Conservation (phyloP, 2,888 invertebrate species). For the Calliphora vomitoria region DNA sequence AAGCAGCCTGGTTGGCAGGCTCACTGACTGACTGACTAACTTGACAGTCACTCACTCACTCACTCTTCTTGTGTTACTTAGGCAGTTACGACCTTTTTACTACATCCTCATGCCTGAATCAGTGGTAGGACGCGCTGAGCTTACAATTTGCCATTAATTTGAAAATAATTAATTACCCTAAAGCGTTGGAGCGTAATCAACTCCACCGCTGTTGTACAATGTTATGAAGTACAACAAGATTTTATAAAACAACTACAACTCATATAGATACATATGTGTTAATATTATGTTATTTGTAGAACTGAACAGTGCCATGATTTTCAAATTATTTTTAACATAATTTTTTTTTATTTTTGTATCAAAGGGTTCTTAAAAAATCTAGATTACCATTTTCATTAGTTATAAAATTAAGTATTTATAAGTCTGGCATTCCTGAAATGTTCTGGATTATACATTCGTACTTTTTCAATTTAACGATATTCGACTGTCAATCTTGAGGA, state of each 20-base stretch:
- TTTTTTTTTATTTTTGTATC: neutral
- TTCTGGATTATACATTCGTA: no score
- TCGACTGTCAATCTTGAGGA: no score
- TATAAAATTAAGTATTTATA: no score
- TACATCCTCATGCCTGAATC: conserved; percentile 28
- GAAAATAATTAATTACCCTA: conserved; percentile 80
- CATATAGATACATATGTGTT: neutral
- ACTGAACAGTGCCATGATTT: conserved; percentile 1
- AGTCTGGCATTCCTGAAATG: no score
- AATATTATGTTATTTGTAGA: neutral
- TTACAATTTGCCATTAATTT: conserved; percentile 78
- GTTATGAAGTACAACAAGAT: neutral
- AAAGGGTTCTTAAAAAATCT: no score
- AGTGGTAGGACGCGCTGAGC: conserved; percentile 54
- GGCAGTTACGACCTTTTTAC: conserved; percentile 32
- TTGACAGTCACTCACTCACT: conserved; percentile 47
- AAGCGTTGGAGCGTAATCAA: conserved; percentile 81
- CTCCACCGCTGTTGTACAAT: conserved; percentile 32
- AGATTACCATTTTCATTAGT: no score
- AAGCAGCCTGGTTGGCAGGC: neutral
- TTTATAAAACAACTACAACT: neutral
- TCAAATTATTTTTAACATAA: neutral
- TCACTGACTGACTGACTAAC: neutral
- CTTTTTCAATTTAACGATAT: no score
- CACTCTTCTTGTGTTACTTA: conserved; percentile 22